Percentiles rank a stretch among this genome's conserved stretches.
phyloP scores from a whole-genome alignment of 2,797 vertebrate species.

The Danio albolineatus region DNA sequence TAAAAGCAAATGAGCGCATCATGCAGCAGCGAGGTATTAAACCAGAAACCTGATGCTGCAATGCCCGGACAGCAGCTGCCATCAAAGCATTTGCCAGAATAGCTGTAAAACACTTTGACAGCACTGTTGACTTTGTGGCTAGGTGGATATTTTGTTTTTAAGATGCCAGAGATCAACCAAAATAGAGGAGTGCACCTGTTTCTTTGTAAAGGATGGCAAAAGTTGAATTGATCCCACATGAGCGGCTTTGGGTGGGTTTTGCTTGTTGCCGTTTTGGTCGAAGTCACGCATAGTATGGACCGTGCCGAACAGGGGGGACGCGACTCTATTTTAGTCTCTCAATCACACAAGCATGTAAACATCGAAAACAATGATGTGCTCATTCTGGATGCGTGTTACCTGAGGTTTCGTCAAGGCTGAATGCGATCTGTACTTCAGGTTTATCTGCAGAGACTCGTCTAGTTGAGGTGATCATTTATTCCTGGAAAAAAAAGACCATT shows the following conservation, averaged over 20 bases:
- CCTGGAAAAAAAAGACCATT: constrained; percentile 71
- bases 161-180: constrained; percentile 76
- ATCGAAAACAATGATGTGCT: not conserved
- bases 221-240: constrained; percentile 70
- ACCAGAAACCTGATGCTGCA: constrained; percentile 84
- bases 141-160: constrained; percentile 77
- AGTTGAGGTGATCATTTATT: constrained; percentile 98
- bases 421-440: constrained; percentile 93
- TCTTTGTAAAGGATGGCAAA: constrained; percentile 71
- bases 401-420: constrained; percentile 91
- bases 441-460: constrained; percentile 94
- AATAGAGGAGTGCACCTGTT: constrained; percentile 84
- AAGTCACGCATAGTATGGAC: constrained; percentile 68
- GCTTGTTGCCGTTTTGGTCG: constrained; percentile 72
- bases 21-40: constrained; percentile 83
- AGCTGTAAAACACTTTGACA: constrained; percentile 86
- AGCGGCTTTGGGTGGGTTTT: constrained; percentile 58
- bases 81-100: constrained; percentile 81
- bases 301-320: constrained; percentile 36
- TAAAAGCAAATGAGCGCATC: constrained; percentile 94
- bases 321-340: constrained; percentile 55
- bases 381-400: constrained; percentile 74
- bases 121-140: constrained; percentile 63
- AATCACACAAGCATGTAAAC: constrained; percentile 38
- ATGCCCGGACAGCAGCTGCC: constrained; percentile 87